Percentiles rank a stretch among this genome's conserved stretches.
phyloP scores from a whole-genome alignment of 2,888 invertebrate species.

The Rhingia rostrata region DNA sequence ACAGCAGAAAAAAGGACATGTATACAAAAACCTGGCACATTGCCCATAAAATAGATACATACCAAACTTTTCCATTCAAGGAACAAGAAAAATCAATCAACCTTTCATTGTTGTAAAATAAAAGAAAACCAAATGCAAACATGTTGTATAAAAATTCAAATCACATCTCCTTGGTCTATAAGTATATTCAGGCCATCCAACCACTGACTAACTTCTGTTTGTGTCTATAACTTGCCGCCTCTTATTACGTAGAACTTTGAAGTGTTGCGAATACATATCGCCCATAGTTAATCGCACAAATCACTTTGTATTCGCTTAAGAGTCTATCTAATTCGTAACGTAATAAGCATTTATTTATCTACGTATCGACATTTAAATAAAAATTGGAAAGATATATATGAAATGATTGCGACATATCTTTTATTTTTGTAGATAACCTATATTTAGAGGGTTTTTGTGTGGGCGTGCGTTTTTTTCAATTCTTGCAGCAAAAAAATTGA shows the following conservation, averaged over 20 bases:
- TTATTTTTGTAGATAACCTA: no score
- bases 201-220: constrained; percentile 9
- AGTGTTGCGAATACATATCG: constrained; percentile 34
- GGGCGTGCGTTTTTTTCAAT: no score
- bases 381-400: no score
- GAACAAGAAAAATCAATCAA: background rate
- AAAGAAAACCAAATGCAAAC: background rate
- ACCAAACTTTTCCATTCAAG: background rate
- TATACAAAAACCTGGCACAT: constrained; percentile 23
- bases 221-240: constrained; percentile 8
- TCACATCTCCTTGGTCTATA: constrained; percentile 8
- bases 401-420: no score
- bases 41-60: background rate
- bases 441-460: no score
- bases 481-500: no score
- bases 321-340: constrained; percentile 46
- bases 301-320: constrained; percentile 27
- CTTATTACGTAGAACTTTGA: constrained; percentile 22
- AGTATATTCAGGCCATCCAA: constrained; percentile 1
- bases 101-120: background rate
- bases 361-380: background rate
- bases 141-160: constrained; percentile 7
- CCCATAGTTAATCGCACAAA: constrained; percentile 29
- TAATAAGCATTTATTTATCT: constrained; percentile 39
- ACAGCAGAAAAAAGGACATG: constrained; percentile 4